These are phyloP conservation scores for Pluvianellus socialis DNA, from an alignment of 2,113 vertebrate species.

Conservation along the genomic window DNA sequence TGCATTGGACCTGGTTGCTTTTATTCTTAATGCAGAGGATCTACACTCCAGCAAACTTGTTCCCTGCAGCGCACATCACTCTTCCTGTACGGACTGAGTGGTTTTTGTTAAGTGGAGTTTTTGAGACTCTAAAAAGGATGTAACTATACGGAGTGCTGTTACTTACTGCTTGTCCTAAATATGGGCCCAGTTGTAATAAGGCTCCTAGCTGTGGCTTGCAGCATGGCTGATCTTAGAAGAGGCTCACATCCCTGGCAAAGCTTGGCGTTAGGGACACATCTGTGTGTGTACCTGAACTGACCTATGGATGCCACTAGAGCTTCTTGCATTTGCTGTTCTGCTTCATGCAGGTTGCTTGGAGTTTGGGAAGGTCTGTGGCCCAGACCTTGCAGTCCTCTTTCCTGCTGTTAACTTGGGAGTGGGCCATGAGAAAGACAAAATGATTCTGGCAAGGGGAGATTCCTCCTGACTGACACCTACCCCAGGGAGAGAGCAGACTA, in stretches of 20 bases:
- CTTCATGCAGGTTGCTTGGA: background rate
- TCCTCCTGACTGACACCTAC: background rate
- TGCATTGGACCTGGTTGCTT: background rate
- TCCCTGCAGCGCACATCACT: fast-evolving
- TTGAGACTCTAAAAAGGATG: background rate
- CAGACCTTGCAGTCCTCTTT: background rate
- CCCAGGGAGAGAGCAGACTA: background rate
- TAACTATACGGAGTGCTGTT: background rate
- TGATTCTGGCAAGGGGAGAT: background rate
- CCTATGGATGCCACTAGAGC: background rate
- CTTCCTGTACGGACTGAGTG: background rate
- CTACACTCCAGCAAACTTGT: background rate
- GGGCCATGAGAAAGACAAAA: background rate
- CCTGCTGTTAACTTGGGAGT: background rate
- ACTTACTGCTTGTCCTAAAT: background rate
- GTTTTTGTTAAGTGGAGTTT: background rate
- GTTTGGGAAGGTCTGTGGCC: background rate
- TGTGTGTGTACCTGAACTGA: background rate
- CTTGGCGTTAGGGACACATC: background rate
- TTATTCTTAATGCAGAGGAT: background rate
- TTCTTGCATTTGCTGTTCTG: background rate
- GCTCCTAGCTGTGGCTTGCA: background rate
- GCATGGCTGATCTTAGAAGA: background rate
- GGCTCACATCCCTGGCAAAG: background rate
- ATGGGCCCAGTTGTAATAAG: background rate